Evolutionary conservation across 2,797 vertebrate genomes (phyloP).

Genomic region (Anguilla anguilla): DNA sequence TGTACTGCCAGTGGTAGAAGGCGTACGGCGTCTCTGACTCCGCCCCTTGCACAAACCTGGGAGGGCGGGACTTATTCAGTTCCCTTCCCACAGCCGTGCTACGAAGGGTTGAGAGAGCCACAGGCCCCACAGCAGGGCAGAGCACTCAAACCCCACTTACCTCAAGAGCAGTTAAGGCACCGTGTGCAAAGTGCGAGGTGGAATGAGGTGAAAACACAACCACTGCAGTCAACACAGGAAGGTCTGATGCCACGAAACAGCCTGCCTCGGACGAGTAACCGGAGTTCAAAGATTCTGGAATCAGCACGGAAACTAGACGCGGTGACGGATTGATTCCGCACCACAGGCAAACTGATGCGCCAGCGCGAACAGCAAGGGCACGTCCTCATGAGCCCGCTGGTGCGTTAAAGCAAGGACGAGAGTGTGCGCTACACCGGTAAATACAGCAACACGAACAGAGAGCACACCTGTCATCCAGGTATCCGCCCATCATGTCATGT

Average conservation of each 20-base stretch:
- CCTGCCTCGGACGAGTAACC: not conserved
- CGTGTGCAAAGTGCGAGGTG: too few relatives aligned
- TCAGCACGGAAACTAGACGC: not conserved
- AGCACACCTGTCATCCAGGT: constrained; percentile 86
- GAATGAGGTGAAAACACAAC: not conserved
- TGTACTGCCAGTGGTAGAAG: constrained; percentile 93
- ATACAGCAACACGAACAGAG: not conserved
- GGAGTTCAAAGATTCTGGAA: too few relatives aligned
- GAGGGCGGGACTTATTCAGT: not conserved
- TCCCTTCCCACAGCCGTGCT: not conserved
- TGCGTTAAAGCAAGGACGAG: not conserved
- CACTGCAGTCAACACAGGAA: not conserved
- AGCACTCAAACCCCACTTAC: too few relatives aligned
- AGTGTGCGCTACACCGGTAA: not conserved
- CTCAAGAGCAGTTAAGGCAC: too few relatives aligned
- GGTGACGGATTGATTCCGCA: not conserved
- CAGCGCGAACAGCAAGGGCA: not conserved
- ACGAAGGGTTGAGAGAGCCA: not conserved
- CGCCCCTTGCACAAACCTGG: constrained; percentile 88
- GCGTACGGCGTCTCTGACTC: constrained; percentile 70
- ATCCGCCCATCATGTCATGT: constrained; percentile 95
- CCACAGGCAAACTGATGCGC: not conserved
- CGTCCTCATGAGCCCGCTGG: too few relatives aligned
- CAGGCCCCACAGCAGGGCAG: not conserved
- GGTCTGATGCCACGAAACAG: not conserved